Base-by-base conservation (phyloP, 2,888 invertebrate genomes). In the Chymomyza fuscimana region DNA sequence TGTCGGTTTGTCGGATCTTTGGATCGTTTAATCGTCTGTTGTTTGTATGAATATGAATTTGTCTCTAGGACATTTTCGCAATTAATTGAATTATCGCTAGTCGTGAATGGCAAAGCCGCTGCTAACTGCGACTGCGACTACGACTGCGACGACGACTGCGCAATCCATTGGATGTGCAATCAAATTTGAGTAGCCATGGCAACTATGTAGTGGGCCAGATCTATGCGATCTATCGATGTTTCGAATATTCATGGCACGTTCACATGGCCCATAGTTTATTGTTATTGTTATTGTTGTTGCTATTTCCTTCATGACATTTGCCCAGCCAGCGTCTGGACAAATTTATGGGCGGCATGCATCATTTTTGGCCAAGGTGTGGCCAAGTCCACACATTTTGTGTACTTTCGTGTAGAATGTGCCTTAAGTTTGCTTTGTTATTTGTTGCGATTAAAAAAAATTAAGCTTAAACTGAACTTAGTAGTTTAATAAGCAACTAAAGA, bases 51-150 rank as follows among this genome's bases (percentile, higher is more conserved):
- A 83, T 83, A 73, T 78, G 82, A 78, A 81, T 84, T 82, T 88
- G 83, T 79, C 88, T 88, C 82, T 86, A 88, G 88, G 88, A 88
- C 85, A 87, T 88, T 82, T 85, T 81, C 72, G 81, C 86, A 86
- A 88, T 88, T 88, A 88, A 88, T 88, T 88, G 88, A 88, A 88
- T 86, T 85, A 85, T 88, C 77, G 77, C 74, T 71, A 80, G 83
- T 88, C 87, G 86, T 86, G 86, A 80, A 82, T 82, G 79, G 82
- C 80, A 80, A 77, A 81, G 56, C 36, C 54, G 63, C 56, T 69
- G 65, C 12, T 29, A 60, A 52, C 36, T 69, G 50, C 4, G 40
- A 50, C 52, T 69, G 46, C 51, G 32, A 40, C 12, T 40, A 19
- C 16, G 36, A 40, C 46, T 46, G 32, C 32, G 32, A 32, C 32